phyloP scores from a whole-genome alignment of 1,140 invertebrate species.

The Lepidurus apus region DNA sequence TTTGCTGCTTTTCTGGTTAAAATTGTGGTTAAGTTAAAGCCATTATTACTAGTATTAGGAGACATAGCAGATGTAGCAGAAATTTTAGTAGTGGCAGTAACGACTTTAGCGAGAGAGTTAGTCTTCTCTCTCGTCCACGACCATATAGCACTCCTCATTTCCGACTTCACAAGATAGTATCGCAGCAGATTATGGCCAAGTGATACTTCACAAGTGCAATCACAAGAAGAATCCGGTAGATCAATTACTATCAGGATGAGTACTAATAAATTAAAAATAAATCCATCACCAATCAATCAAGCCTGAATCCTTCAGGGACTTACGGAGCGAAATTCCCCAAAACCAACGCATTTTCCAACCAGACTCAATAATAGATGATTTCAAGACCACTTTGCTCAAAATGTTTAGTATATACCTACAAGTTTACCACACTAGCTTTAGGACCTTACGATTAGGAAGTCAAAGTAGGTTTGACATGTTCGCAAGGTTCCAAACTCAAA shows the following conservation, averaged over 20 bases:
- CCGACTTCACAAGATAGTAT: not conserved
- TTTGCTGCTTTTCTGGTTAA: not conserved
- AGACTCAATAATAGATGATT: too few relatives aligned
- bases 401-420: too few relatives aligned
- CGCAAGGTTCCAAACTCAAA: not conserved
- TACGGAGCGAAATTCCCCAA: too few relatives aligned
- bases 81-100: too few relatives aligned
- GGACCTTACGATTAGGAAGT: not conserved
- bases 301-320: too few relatives aligned
- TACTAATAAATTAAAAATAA: not conserved
- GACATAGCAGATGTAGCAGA: too few relatives aligned
- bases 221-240: not conserved
- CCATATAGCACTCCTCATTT: not conserved
- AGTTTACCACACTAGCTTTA: too few relatives aligned
- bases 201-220: not conserved
- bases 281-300: not conserved
- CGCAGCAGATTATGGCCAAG: not conserved
- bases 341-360: too few relatives aligned
- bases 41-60: too few relatives aligned
- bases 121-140: not conserved
- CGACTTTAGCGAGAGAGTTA: too few relatives aligned
- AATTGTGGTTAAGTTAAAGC: not conserved
- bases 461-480: not conserved
- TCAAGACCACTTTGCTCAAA: too few relatives aligned
- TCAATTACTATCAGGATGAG: not conserved